phyloP scores from a whole-genome alignment of 2,888 invertebrate species.

The Ennomos fuscantarius region DNA sequence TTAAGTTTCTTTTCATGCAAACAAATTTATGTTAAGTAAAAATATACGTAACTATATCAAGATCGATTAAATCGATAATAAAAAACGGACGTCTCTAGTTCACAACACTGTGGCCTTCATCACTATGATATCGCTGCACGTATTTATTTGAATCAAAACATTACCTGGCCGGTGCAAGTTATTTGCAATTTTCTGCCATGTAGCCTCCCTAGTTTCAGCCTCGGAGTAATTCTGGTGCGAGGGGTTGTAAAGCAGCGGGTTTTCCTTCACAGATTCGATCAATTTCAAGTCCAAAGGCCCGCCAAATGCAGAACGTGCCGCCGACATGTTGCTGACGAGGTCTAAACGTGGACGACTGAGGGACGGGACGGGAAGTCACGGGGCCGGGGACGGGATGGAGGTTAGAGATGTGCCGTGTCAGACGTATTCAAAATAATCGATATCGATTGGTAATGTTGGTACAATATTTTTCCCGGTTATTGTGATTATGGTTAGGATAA shows the following conservation, averaged over 20 bases:
- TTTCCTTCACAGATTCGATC: constrained; percentile 64
- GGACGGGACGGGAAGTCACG: constrained; percentile 23
- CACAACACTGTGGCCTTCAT: not conserved
- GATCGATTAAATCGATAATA: not conserved
- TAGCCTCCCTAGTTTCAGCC: constrained; percentile 65
- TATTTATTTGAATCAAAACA: not conserved
- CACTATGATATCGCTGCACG: too few species aligned
- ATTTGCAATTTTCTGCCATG: constrained; percentile 77
- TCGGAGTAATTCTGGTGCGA: constrained; percentile 67
- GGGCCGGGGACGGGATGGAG: constrained; percentile 35
- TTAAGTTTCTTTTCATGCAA: too few species aligned
- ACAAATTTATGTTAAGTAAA: too few species aligned
- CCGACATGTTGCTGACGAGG: constrained; percentile 56
- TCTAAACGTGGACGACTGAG: too few species aligned
- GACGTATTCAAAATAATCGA: not conserved
- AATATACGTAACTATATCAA: too few species aligned
- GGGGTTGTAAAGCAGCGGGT: constrained; percentile 64
- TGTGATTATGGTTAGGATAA: too few species aligned
- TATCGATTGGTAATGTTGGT: too few species aligned
- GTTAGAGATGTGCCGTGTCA: constrained; percentile 19
- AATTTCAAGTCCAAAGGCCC: constrained; percentile 64
- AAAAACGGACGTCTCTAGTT: not conserved
- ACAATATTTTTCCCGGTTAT: too few species aligned
- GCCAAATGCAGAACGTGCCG: constrained; percentile 64
- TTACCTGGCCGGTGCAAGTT: constrained; percentile 66